Base-by-base conservation (phyloP, 2,797 vertebrate genomes). In the Propithecus perrieri region DNA sequence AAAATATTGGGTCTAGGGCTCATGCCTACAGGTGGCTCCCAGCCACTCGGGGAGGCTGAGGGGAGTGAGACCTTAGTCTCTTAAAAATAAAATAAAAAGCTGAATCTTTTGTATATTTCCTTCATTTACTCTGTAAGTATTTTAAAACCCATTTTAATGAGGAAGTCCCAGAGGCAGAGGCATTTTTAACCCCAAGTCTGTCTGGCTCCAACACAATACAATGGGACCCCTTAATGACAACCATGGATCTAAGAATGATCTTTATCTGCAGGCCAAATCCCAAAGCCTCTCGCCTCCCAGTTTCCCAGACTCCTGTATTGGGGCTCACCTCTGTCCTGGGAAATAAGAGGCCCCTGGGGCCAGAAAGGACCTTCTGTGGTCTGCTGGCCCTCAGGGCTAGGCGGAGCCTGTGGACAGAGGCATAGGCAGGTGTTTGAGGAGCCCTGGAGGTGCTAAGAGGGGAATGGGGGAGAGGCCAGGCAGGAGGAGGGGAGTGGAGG, bases 241-340 rank as follows among this genome's bases (percentile, higher is more conserved):
- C 63, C 48, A 14, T 0, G 14, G 61, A 59, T 43, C 78, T 53
- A 63, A 67, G 63, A 67, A 65, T 2, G 10, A 71, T 18, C 12
- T 80, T 30, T 72, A 65, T 92, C 57, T 33, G 26, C 43, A 61
- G 38, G 83, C 48, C 35, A 15, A 41, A 76, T 69, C 24, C 81
- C 72, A 90, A 81, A 89, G 46, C n/a, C 35, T 72, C 14, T 33
- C 20, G 15, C 14, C 79, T 13, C 57, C 20, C 90, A 53, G 28
- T 41, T 76, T 88, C 89, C 69, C 89, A 86, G 71, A 26, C 26
- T 38, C 30, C 46, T 4, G 30, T 5, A 22, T 1, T 43, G 18
- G 71, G 7, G 67, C 97, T 97, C 74, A 97, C 97, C 96, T 97
- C 11, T 26, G 20, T 96, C 71, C 76, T 76, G 76, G 71, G 55